Conservation (phyloP, 2,113 vertebrate species). For the Phylloscopus trochiloides region DNA sequence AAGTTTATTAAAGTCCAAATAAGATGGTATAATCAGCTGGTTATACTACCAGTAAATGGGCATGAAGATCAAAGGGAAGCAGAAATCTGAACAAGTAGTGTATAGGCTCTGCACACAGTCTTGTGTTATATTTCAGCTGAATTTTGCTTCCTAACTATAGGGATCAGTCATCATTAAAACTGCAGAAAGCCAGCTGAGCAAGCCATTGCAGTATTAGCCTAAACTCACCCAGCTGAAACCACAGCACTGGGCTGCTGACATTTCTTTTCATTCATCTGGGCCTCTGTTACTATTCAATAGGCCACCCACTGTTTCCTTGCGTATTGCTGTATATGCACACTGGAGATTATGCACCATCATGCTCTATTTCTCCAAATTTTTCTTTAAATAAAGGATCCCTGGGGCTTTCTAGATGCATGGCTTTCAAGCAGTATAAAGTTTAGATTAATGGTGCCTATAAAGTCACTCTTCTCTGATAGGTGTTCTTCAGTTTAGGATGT, state of each 20-base stretch:
- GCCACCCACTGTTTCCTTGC: not conserved
- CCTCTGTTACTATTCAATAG: not conserved
- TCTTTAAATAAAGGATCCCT: not conserved
- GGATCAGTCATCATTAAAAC: constrained; percentile 46
- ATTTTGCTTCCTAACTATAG: constrained; percentile 7
- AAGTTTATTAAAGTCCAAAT: not conserved
- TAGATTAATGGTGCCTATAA: not conserved
- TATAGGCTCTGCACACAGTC: not conserved
- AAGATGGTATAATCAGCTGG: not conserved
- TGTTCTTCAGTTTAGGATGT: not conserved
- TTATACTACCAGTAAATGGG: not conserved
- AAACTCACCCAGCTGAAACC: constrained; percentile 25
- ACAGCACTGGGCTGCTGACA: not conserved
- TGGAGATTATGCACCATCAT: not conserved
- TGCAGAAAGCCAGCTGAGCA: constrained; percentile 47
- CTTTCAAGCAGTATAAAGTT: not conserved
- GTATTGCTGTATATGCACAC: not conserved
- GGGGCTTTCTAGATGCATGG: not conserved
- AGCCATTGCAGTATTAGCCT: constrained; percentile 3
- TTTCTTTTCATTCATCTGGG: constrained; percentile 31
- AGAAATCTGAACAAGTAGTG: not conserved
- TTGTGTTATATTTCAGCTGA: not conserved
- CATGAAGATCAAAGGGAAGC: not conserved
- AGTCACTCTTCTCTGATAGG: not conserved
- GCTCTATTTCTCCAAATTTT: not conserved